These are phyloP conservation scores for Tachyglossus aculeatus DNA, from an alignment of 2,797 vertebrate genomes.

Conservation along the genomic window DNA sequence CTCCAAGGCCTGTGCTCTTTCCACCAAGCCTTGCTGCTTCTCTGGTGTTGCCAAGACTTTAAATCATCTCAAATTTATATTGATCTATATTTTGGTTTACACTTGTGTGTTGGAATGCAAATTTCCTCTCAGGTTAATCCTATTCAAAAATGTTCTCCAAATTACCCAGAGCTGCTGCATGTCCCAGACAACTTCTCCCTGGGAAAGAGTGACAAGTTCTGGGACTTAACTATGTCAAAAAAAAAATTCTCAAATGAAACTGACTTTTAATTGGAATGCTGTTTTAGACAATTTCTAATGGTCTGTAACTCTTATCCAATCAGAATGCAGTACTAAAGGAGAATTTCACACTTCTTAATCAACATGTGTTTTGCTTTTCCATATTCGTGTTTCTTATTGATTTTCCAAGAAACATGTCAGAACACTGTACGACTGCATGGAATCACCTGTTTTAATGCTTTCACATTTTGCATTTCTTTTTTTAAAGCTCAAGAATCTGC, in stretches of 20 bases:
- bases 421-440: constrained; percentile 79
- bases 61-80: not conserved
- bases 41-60: not conserved
- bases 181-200: not conserved
- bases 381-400: constrained; percentile 82
- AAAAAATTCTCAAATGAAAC: not conserved
- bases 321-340: constrained; percentile 92
- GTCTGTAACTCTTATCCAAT: constrained; percentile 83
- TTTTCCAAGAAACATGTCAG: constrained; percentile 84
- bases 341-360: constrained; percentile 68
- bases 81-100: not conserved
- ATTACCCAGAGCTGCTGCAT: too few relatives aligned
- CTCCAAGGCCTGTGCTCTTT: too few relatives aligned
- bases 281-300: not conserved
- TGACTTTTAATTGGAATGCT: rapidly evolving
- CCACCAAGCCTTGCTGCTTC: too few relatives aligned
- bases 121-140: not conserved
- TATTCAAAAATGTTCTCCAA: not conserved
- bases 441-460: constrained; percentile 86
- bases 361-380: constrained; percentile 76
- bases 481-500: constrained; percentile 90
- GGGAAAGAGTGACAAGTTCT: not conserved
- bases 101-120: not conserved
- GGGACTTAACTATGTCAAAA: not conserved
- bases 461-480: constrained; percentile 88